Conservation (phyloP, 2,113 vertebrate genomes). For the Tympanuchus pallidicinctus region DNA sequence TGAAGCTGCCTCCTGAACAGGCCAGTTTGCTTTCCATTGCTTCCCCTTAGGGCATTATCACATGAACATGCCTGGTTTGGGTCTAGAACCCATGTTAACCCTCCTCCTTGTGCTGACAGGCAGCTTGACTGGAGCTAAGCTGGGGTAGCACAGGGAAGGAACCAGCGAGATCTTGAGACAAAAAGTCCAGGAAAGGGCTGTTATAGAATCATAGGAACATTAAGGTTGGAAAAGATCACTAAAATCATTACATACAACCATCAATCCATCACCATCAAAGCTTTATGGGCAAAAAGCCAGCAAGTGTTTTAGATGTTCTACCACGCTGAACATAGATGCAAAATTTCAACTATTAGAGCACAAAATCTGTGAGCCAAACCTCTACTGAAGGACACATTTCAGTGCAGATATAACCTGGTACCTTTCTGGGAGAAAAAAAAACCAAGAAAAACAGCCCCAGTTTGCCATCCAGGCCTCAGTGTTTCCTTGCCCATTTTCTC, state of each 20-base stretch:
- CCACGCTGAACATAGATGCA: not conserved
- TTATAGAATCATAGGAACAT: not conserved
- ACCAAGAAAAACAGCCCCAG: not conserved
- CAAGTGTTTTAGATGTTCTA: not conserved
- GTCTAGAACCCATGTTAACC: not conserved
- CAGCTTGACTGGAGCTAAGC: not conserved
- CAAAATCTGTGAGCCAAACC: not conserved
- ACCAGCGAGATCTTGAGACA: not conserved
- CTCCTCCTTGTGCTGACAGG: not conserved
- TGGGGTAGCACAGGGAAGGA: not conserved
- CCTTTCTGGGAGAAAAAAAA: not conserved
- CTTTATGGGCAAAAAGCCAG: not conserved
- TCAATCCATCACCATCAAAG: not conserved
- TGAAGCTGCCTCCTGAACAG: not conserved
- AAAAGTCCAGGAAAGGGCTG: not conserved
- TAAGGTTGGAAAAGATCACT: no score
- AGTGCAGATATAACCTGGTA: not conserved
- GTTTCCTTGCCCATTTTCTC: conserved; percentile 52
- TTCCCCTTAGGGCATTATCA: not conserved
- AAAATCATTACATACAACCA: no score
- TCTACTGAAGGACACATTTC: not conserved
- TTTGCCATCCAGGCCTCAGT: conserved; percentile 34
- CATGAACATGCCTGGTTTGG: not conserved
- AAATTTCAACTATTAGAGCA: not conserved
- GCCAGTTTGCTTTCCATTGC: not conserved